phyloP scores from a whole-genome alignment of 2,797 vertebrate species.

The Borostomias antarcticus region DNA sequence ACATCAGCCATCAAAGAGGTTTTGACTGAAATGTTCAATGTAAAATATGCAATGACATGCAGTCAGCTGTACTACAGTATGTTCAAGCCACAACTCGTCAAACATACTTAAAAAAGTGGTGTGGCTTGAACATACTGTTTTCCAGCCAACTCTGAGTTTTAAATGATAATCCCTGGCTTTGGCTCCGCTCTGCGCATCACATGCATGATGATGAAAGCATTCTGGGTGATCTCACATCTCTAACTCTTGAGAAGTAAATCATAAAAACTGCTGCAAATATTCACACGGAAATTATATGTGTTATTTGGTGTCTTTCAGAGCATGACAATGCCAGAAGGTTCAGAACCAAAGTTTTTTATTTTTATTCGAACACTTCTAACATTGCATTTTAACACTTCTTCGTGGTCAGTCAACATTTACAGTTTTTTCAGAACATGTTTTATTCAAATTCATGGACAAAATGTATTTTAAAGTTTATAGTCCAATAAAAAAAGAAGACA shows the following conservation, averaged over 20 bases:
- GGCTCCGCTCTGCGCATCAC: too few species aligned
- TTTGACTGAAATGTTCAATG: too few species aligned
- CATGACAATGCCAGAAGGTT: too few species aligned
- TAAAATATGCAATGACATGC: too few species aligned
- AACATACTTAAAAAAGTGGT: too few species aligned
- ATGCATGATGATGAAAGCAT: background rate
- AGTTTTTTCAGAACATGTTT: slow-evolving; percentile 30
- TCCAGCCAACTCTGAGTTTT: background rate
- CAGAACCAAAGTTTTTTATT: too few species aligned
- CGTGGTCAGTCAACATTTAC: background rate
- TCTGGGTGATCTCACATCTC: background rate
- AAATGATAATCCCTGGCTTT: background rate
- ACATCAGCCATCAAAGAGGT: too few species aligned
- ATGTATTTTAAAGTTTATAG: background rate
- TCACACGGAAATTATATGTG: background rate
- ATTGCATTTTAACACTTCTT: too few species aligned
- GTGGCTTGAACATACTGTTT: background rate
- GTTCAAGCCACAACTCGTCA: too few species aligned
- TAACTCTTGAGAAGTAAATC: slow-evolving; percentile 4
- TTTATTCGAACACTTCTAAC: too few species aligned
- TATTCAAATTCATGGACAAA: slow-evolving; percentile 55
- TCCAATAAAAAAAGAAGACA: slow-evolving; percentile 33
- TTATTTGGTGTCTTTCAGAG: too few species aligned
- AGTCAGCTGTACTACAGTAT: too few species aligned
- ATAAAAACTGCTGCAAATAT: background rate